Base-by-base conservation (phyloP, 2,888 invertebrate genomes). In the Lucinisca nassula region DNA sequence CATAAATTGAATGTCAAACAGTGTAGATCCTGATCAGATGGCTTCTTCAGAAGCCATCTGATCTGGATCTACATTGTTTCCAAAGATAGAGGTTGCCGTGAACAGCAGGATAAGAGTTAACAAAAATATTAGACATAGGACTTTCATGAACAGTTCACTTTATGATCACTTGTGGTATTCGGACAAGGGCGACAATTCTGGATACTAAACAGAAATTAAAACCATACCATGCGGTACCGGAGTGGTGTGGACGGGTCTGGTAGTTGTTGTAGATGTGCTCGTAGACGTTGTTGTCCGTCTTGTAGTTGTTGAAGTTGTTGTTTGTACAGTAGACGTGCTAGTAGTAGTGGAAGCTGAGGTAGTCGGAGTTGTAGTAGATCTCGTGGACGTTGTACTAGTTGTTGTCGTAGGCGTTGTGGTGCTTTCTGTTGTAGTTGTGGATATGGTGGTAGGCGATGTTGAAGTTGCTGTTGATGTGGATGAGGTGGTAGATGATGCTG, bases 341-440 rank as follows among this genome's bases (percentile, higher is more conserved):
- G 78, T 37, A 4, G 79, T 58, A 10, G 58, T 79, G 0, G 79
- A 58, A 0, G 73, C 24, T 14, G 74, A 79, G 10, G 79, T 24
- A 32, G 73, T 70, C 38, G 84, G 17, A 8, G 80, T 17, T 27
- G 35, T 40, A 8, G 49, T 32, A 17, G 74, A 32, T 35, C 51
- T 58, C 8, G 74, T 32, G 12, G 37, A 21, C n/a, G 75, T 61
- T 38, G 76, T 45, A 32, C 61, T 32, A n/a, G 74, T 12, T 10
- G 74, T 35, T 24, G 75, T 73, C 37, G 82, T 38, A 30, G 75
- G 77, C 0, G 61, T 40, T 21, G 79, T 82, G 0, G 55, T 67
- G 55, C 10, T 2, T 35, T n/a, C 32, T 45, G 61, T 45, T 12
- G 51, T 67, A 24, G 67, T 61, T 58, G 55, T 77, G 14, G 21